Percentiles rank a stretch among this genome's conserved stretches.
These are phyloP conservation scores for Caenorhabditis becei DNA, from an alignment of 2,888 invertebrate species.

Conservation along the genomic window DNA sequence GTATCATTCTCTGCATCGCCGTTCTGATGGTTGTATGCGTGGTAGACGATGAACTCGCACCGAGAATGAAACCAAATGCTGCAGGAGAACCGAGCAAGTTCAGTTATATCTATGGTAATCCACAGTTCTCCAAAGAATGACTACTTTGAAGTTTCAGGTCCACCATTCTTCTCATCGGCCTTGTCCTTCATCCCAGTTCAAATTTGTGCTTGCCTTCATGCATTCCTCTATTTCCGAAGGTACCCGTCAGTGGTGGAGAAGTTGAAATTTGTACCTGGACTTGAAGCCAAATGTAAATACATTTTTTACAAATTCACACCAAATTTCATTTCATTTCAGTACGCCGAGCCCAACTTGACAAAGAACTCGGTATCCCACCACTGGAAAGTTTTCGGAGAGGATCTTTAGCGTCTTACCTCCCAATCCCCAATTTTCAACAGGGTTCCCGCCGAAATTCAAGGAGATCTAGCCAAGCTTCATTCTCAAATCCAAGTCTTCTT, in stretches of 20 bases:
- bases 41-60: conserved; percentile 81
- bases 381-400: conserved; percentile 69
- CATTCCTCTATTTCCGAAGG: conserved; percentile 75
- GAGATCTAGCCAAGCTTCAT: conserved; percentile 69
- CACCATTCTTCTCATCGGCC: conserved; percentile 78
- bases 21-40: conserved; percentile 81
- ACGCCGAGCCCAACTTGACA: conserved; percentile 73
- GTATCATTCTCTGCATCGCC: conserved; percentile 74
- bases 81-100: conserved; percentile 80
- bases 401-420: conserved; percentile 72
- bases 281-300: conserved; percentile 68
- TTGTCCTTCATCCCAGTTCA: conserved; percentile 79
- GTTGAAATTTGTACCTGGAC: conserved; percentile 71
- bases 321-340: conserved; percentile 57
- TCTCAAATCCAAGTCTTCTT: conserved; percentile 62
- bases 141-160: conserved; percentile 67
- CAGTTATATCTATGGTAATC: conserved; percentile 75
- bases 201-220: conserved; percentile 77
- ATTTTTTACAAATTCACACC: neutral
- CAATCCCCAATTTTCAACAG: conserved; percentile 64
- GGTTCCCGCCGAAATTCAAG: conserved; percentile 64
- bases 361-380: conserved; percentile 75
- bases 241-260: conserved; percentile 74
- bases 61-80: conserved; percentile 80
- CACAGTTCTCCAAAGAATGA: neutral